Evolutionary conservation across 2,888 invertebrate species (phyloP).

Genomic region (Petrolisthes manimaculis): DNA sequence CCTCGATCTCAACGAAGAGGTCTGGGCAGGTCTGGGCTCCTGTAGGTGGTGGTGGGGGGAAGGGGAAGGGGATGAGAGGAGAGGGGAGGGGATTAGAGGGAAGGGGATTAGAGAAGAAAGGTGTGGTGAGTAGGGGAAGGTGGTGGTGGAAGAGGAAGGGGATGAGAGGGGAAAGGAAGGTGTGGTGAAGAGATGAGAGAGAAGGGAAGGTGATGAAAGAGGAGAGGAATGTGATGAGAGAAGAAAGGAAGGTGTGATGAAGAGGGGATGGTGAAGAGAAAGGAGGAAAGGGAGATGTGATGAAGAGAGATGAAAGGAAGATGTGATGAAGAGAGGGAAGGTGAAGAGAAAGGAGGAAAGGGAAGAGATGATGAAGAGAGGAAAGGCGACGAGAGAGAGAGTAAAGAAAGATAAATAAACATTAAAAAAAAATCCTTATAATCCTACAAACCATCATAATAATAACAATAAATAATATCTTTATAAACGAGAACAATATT

Average conservation of each 20-base stretch:
- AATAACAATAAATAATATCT: no score
- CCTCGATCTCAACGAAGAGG: not conserved
- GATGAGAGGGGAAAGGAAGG: not conserved
- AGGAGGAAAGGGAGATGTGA: no score
- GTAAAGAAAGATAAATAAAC: not conserved
- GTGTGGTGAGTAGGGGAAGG: not conserved
- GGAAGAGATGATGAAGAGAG: not conserved
- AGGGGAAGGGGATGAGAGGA: not conserved
- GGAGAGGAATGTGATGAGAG: no score
- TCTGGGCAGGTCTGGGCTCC: not conserved
- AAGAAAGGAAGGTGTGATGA: not conserved
- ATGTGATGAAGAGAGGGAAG: conserved; percentile 24
- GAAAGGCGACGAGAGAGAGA: not conserved
- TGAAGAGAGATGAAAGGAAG: no score
- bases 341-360: not conserved
- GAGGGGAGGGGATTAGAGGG: no score
- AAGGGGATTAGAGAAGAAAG: no score
- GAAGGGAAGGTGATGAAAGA: not conserved
- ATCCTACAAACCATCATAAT: no score
- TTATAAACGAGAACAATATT: no score
- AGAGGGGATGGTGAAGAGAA: not conserved
- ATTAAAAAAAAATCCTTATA: not conserved
- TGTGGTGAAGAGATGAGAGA: not conserved
- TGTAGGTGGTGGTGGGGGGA: not conserved
- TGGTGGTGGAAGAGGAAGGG: no score